Conservation (phyloP, 2,113 vertebrate species). For the Oryctolagus cuniculus region DNA sequence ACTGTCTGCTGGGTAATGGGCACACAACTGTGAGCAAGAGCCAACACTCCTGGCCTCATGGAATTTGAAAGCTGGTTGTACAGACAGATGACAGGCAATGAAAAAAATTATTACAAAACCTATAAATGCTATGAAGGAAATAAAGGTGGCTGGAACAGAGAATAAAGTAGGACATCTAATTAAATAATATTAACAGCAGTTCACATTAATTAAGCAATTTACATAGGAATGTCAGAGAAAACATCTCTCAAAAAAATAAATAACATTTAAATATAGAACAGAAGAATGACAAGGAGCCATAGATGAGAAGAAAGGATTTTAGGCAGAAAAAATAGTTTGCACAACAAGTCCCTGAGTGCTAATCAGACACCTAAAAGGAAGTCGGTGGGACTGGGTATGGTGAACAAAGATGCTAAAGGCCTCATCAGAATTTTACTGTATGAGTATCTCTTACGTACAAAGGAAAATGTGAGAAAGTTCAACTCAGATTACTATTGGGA, state of each 20-base stretch:
- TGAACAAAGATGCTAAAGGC: not conserved
- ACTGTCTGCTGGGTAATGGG: not conserved
- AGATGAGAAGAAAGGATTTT: not conserved
- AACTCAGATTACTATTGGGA: not conserved
- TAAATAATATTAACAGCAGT: not conserved
- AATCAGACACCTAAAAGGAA: not conserved
- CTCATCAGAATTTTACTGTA: not conserved
- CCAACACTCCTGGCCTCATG: not conserved
- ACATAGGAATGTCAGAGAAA: not conserved
- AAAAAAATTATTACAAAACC: not conserved
- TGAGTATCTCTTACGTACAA: not conserved
- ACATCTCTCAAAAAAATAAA: constrained; percentile 47
- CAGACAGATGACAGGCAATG: constrained; percentile 23
- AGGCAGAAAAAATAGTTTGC: not conserved
- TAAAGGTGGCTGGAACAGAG: not conserved
- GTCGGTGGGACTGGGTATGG: too few relatives aligned
- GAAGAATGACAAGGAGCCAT: not conserved
- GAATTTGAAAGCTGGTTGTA: constrained; percentile 27
- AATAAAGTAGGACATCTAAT: constrained; percentile 13
- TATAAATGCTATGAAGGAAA: constrained; percentile 22
- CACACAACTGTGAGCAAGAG: not conserved
- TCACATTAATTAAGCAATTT: not conserved
- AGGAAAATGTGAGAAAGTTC: constrained; percentile 1
- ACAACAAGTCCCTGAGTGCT: not conserved
- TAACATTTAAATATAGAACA: not conserved